Base-by-base conservation (phyloP, 1,140 invertebrate species). In the Carposina sasakii region DNA sequence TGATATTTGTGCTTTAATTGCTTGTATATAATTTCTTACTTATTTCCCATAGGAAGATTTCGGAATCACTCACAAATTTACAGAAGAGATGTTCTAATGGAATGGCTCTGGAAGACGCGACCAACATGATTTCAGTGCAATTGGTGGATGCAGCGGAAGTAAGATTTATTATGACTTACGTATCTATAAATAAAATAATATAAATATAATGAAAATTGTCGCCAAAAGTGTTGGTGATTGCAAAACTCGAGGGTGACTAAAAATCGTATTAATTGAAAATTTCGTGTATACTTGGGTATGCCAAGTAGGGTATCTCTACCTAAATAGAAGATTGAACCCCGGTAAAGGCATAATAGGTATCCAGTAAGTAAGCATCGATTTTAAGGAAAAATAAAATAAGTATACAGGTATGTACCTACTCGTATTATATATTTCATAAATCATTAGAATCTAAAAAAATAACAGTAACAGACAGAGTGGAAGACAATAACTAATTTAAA, bases 41-140 rank as follows among this genome's bases (percentile, higher is more conserved):
- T 34, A 30, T 48, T 48, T 41, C 21, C 60, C 60, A 4, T 49
- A 81, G 77, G 26, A 81, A 81, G 57, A 63, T 71, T 30, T 57
- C 60, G 5, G 40, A 60, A 3, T 69, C 72, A 23, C 87, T 88
- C 19, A 83, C 89, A 19, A 88, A 88, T 33, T 89, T 94, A 55
- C 88, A 91, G 34, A 81, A 81, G 30, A 82, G 89, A 59, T 86
- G 90, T 12, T 79, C 75, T 24, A 85, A 69, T 20, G 93, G 93
- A 13, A 67, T 87, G 39, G 68, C 87, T 0, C 79, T 85, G 3
- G 93, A 94, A 75, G 90, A 94, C 56, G 94, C 95, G 0, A 96
- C 93, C 91, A 97, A 97, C 72, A 81, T 89, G 34, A 91, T 90
- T 16, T 94, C 94, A 2, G 90, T 96, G 26, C 90, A 93, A 65